phyloP scores from a whole-genome alignment of 2,797 vertebrate species.

The Helicolenus hilgendorfi region DNA sequence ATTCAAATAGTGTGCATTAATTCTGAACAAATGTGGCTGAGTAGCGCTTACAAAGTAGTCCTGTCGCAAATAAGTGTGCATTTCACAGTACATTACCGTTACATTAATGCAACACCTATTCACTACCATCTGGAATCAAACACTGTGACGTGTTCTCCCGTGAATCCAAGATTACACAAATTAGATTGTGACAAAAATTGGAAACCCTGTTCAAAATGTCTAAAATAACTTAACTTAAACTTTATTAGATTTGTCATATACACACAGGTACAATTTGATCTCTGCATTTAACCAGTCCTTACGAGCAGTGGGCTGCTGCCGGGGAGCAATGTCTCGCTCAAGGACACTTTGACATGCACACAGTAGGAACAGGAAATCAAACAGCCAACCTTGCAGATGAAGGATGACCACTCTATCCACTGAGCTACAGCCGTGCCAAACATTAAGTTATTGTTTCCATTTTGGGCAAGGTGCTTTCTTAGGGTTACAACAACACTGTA shows the following conservation, averaged over 20 bases:
- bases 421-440: too few relatives aligned
- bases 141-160: background rate
- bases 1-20: constrained; percentile 45
- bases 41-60: constrained; percentile 2
- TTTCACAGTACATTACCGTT: constrained; percentile 62
- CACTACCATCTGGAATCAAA: constrained; percentile 22
- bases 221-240: too few relatives aligned
- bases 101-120: constrained; percentile 37
- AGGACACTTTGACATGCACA: too few relatives aligned
- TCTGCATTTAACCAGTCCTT: too few relatives aligned
- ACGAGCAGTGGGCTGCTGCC: too few relatives aligned
- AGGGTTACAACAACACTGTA: background rate
- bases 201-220: background rate
- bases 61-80: constrained; percentile 32
- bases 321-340: too few relatives aligned
- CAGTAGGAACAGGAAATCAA: too few relatives aligned
- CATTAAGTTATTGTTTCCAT: too few relatives aligned
- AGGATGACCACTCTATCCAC: too few relatives aligned
- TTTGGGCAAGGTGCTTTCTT: background rate
- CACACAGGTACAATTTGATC: too few relatives aligned
- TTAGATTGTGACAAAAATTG: background rate
- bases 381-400: too few relatives aligned
- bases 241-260: too few relatives aligned
- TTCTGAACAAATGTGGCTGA: constrained; percentile 36
- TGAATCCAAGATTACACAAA: constrained; percentile 1